A percentile compares a stretch with the other conserved stretches of the same genome.
These are phyloP conservation scores for Agrilus mali DNA, from an alignment of 2,888 invertebrate genomes.

Conservation along the genomic window DNA sequence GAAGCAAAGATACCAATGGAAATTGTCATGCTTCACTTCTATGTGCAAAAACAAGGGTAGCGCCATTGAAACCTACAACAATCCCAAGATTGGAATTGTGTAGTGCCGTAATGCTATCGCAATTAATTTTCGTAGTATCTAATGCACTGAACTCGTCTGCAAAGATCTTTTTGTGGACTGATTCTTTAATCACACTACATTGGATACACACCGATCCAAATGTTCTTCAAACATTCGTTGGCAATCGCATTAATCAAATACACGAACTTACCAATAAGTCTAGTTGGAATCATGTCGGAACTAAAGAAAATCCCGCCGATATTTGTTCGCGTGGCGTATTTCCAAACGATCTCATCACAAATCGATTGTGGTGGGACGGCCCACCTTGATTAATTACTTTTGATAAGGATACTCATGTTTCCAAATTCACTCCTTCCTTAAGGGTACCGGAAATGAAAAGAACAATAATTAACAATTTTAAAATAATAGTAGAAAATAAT, in stretches of 20 bases:
- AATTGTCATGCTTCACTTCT: neutral
- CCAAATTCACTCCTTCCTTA: too few relatives aligned
- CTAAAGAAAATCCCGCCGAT: neutral
- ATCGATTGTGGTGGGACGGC: neutral
- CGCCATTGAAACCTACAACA: neutral
- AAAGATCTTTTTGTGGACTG: neutral
- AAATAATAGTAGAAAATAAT: too few relatives aligned
- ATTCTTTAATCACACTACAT: neutral
- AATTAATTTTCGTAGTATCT: neutral
- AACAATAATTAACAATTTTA: too few relatives aligned
- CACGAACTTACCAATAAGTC: neutral
- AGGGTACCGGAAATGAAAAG: too few relatives aligned
- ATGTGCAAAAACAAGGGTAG: neutral
- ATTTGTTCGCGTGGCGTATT: neutral
- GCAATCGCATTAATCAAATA: neutral
- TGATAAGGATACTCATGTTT: neutral
- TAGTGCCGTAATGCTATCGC: neutral
- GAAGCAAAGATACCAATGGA: neutral
- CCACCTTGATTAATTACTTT: neutral
- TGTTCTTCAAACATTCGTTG: neutral
- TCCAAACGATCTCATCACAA: neutral
- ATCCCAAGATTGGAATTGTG: neutral
- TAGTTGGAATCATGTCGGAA: neutral
- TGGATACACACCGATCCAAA: neutral
- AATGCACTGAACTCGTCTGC: too few relatives aligned